Evolutionary conservation across 2,797 vertebrate genomes (phyloP).

Genomic region (Argyrosomus regius): DNA sequence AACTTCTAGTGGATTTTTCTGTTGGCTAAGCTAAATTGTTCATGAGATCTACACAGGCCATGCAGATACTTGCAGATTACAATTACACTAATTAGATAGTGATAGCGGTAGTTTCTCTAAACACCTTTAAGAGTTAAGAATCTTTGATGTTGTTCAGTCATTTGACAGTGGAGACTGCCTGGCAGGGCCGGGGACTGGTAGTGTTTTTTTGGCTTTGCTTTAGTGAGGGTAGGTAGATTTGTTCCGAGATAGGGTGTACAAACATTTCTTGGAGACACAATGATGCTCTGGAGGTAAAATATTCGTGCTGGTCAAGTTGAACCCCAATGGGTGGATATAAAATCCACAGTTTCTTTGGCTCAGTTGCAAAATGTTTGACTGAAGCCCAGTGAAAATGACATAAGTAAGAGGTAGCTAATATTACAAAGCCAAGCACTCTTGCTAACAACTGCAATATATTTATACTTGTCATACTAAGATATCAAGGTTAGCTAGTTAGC

Average conservation of each 20-base stretch:
- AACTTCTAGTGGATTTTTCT: constrained; percentile 11
- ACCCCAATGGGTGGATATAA: constrained; percentile 49
- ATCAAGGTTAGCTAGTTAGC: constrained; percentile 27
- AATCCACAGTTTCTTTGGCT: constrained; percentile 61
- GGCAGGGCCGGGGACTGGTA: background rate
- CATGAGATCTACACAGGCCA: constrained; percentile 15
- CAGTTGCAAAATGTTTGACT: constrained; percentile 52
- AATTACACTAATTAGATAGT: background rate
- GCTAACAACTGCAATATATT: constrained; percentile 52
- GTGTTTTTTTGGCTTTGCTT: constrained; percentile 11
- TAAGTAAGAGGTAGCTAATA: constrained; percentile 77
- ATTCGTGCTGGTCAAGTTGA: constrained; percentile 61
- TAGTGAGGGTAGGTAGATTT: constrained; percentile 12
- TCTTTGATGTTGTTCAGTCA: constrained; percentile 9
- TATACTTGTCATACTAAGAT: constrained; percentile 42
- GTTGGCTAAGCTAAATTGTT: constrained; percentile 4
- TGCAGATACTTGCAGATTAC: background rate
- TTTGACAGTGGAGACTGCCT: constrained; percentile 14
- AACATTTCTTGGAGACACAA: constrained; percentile 40
- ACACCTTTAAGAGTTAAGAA: constrained; percentile 10
- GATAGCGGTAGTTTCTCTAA: background rate
- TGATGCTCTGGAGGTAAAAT: constrained; percentile 67
- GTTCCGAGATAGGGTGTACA: constrained; percentile 26
- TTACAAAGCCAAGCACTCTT: constrained; percentile 63
- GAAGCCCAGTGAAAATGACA: constrained; percentile 77